Percentiles rank a stretch among this genome's conserved stretches.
phyloP scores from a whole-genome alignment of 2,797 vertebrate species.

The Moxostoma hubbsi region DNA sequence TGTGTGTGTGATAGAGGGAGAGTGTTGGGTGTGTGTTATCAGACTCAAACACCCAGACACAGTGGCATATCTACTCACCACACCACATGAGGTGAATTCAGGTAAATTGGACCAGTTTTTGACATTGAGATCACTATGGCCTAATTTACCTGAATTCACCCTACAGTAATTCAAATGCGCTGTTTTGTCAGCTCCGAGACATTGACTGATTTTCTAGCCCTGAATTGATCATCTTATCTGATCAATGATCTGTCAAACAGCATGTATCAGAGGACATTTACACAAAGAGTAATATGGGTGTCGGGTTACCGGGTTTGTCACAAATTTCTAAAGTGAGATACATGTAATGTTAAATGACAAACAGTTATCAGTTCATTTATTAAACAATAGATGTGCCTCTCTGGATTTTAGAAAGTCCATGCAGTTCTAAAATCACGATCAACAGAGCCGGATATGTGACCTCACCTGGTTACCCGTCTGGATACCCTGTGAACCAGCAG shows the following conservation, averaged over 20 bases:
- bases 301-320: background rate
- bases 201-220: background rate
- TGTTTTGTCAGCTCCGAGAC: constrained; percentile 21
- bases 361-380: background rate
- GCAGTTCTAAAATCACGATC: constrained; percentile 88
- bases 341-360: background rate
- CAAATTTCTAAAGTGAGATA: background rate
- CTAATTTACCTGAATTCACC: background rate
- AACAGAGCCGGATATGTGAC: constrained; percentile 87
- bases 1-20: background rate
- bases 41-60: constrained; percentile 39
- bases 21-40: constrained; percentile 41
- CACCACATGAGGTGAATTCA: background rate
- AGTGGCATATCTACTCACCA: constrained; percentile 16
- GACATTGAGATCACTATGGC: background rate
- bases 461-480: constrained; percentile 91
- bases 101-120: background rate
- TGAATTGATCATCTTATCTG: background rate
- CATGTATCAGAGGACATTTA: constrained; percentile 1
- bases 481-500: constrained; percentile 88
- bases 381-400: constrained; percentile 5
- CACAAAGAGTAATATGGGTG: background rate
- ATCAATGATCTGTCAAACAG: constrained; percentile 6
- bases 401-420: constrained; percentile 80
- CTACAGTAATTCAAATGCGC: background rate